phyloP scores from a whole-genome alignment of 2,797 vertebrate genomes.

The Amniataba percoides region DNA sequence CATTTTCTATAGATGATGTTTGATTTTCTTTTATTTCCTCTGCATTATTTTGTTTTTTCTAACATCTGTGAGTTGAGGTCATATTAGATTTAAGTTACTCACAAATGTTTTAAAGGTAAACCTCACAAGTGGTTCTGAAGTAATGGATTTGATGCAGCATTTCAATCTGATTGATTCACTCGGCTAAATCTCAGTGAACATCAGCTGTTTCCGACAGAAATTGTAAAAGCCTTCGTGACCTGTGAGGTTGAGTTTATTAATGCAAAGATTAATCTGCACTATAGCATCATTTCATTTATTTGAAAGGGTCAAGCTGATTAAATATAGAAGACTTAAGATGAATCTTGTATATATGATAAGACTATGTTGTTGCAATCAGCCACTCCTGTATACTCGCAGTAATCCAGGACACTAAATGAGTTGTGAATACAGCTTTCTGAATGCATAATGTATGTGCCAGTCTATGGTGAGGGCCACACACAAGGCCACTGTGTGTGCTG shows the following conservation, averaged over 20 bases:
- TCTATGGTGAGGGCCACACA: conserved; percentile 68
- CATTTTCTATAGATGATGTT: background rate
- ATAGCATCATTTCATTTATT: conserved; percentile 7
- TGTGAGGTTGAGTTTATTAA: background rate
- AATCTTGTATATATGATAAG: conserved; percentile 9
- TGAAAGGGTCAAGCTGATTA: conserved; percentile 6
- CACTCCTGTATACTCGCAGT: conserved; percentile 25
- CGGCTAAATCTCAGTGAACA: background rate
- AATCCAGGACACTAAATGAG: conserved; percentile 51
- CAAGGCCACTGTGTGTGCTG: conserved; percentile 75
- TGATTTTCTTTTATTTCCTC: background rate
- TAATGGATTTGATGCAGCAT: background rate
- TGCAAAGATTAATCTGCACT: conserved; percentile 7
- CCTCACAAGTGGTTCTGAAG: too few species aligned
- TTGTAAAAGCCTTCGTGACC: background rate
- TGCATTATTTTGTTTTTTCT: background rate
- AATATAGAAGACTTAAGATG: conserved; percentile 4
- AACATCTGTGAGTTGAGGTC: background rate
- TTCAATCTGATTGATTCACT: background rate
- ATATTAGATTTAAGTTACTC: background rate
- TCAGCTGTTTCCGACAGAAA: background rate
- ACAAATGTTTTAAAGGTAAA: background rate
- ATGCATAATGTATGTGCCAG: conserved; percentile 77
- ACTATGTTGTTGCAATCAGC: conserved; percentile 26
- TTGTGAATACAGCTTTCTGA: conserved; percentile 75